Evolutionary conservation across 2,113 vertebrate species (phyloP), one percentile per base, ranked within the genome.

Genomic region (Mormyrus lacerda): DNA sequence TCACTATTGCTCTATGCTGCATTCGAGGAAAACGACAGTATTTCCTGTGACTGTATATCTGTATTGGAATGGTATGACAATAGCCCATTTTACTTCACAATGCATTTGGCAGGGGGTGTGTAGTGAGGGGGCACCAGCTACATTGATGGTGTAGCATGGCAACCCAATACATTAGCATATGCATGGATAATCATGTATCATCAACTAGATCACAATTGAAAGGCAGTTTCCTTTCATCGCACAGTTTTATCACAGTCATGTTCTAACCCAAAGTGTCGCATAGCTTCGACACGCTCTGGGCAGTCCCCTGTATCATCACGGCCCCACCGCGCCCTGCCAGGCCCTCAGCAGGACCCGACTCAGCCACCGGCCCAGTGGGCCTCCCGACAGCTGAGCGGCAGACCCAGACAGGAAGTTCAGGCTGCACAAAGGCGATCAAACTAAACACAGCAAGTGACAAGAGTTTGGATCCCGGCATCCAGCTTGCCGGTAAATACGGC

Each of bases 361-460:
- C n/a, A 17, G 82, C n/a, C 83, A 55, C 5, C 10, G 31, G 24
- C 47, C 50, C 47, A 35, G 51, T 21, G 7, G 24, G 17, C 76
- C 50, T 24, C 73, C 53, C 39, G 42, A 44, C 19, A 24, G 42
- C 31, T 39, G 55, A 87, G 55, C 35, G 9, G 5, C 48, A 10
- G 19, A 87, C 51, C n/a, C 45, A 61, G 35, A 24, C 76, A 58
- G 88, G 50, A 89, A 89, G 24, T 24, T 17, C 76, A 3, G 24
- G 51, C 76, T 21, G 51, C 50, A 7, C 76, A 44, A 82, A 51
- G 47, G 53, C 51, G 44, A 84, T 89, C 76, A 45, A 85, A 45
- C 79, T 27, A 85, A 89, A 58, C 79, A 84, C 53, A 61, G 53
- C 42, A 86, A 86, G 84, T 39, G 89, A 69, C 83, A 86, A 86